Percentiles rank a stretch among this genome's conserved stretches.
Evolutionary conservation across 2,888 invertebrate genomes (phyloP).

Genomic region (Pheosia tremula): DNA sequence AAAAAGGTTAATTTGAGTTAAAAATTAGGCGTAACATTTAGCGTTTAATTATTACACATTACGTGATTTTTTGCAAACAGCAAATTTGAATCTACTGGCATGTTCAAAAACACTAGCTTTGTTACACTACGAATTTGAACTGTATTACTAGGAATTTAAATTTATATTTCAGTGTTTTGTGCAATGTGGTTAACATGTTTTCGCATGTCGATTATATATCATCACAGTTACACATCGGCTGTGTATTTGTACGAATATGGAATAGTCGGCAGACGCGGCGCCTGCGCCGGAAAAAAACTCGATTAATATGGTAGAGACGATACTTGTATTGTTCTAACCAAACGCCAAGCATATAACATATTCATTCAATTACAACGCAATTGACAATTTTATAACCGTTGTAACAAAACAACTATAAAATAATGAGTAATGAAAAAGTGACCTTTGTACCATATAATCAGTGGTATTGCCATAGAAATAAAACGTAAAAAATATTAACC

Average conservation of each 20-base stretch:
- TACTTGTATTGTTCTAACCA: neutral
- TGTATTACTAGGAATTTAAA: neutral
- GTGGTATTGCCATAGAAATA: no score
- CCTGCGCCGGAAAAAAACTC: neutral
- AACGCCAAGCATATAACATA: no score
- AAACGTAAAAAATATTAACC: no score
- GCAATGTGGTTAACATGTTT: neutral
- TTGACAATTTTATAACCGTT: no score
- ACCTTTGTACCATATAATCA: no score
- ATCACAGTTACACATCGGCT: neutral
- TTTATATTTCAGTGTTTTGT: neutral
- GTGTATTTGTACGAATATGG: neutral
- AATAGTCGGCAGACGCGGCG: neutral
- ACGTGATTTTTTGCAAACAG: conserved; percentile 28
- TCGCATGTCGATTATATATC: neutral
- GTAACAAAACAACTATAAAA: no score
- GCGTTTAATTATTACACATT: conserved; percentile 24
- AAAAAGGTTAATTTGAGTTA: conserved; percentile 14
- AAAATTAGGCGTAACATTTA: conserved; percentile 39
- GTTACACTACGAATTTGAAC: neutral
- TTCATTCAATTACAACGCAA: no score
- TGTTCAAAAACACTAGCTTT: neutral
- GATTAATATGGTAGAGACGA: neutral
- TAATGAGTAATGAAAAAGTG: no score
- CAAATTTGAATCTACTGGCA: neutral